These are phyloP conservation scores for Octodon degus DNA, from an alignment of 2,113 vertebrate species.

Conservation along the genomic window DNA sequence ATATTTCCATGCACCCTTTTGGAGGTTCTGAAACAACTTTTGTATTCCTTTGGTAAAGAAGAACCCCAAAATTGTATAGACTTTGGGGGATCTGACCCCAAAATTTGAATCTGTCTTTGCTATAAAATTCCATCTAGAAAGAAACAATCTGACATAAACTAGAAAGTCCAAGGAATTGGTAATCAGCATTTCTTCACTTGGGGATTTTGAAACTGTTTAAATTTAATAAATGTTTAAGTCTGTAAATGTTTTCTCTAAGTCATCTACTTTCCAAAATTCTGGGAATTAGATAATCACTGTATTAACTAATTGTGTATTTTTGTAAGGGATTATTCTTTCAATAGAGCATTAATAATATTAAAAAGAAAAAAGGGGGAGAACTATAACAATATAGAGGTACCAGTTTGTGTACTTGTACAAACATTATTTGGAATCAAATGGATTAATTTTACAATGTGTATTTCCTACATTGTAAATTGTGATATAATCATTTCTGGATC, in stretches of 20 bases:
- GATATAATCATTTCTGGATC: background rate
- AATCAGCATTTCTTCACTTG: slow-evolving; percentile 22
- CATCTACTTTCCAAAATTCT: slow-evolving; percentile 18
- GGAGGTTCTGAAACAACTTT: background rate
- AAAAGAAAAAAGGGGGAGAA: background rate
- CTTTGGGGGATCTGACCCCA: background rate
- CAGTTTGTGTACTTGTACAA: background rate
- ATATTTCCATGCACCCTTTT: background rate
- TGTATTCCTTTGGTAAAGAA: slow-evolving; percentile 42
- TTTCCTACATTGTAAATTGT: background rate
- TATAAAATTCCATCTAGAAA: slow-evolving; percentile 69
- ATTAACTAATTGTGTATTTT: slow-evolving; percentile 21
- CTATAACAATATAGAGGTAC: background rate
- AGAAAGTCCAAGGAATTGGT: slow-evolving; percentile 55
- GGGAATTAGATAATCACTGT: background rate
- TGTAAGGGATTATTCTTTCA: slow-evolving; percentile 53
- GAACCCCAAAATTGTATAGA: background rate
- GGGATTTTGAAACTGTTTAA: slow-evolving; percentile 50
- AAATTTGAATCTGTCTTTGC: slow-evolving; percentile 5
- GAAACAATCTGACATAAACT: background rate
- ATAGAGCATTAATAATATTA: background rate
- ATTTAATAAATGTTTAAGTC: background rate
- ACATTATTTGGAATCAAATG: slow-evolving; percentile 13
- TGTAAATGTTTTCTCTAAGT: background rate
- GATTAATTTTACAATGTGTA: background rate